Base-by-base conservation (phyloP, 2,888 invertebrate genomes). In the Aspidapion aeneum region DNA sequence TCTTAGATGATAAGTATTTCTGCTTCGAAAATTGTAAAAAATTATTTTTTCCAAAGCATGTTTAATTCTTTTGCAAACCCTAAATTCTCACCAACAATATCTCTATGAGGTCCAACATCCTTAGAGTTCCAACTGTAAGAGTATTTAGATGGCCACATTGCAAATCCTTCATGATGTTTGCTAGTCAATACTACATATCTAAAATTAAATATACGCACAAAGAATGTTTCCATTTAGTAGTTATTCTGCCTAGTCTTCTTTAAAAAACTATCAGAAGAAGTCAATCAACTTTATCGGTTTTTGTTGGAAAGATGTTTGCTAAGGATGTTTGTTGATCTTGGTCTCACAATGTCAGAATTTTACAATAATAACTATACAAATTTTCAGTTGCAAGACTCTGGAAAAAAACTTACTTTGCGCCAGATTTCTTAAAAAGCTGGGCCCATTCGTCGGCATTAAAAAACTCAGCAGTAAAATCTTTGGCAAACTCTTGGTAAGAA, bases 401-500 rank as follows among this genome's bases (percentile, higher is more conserved):
- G 52, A 52, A 52, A 73, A 17, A 21, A 18, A 74, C 77, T 79
- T 81, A 94, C 90, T 88, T 93, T 55, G 96, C 98, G 57, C 97
- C 97, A 52, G 97, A 88, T 65, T 87, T 86, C 59, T 85, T 78
- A 73, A 98, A 93, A 12, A 97, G 81, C 60, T 89, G 81, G 0
- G 93, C 93, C 95, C 97, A 98, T 72, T 89, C 81, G 0, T 85
- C 81, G 0, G 96, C 88, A 76, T 96, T 86, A 74, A 90, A 98
- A 74, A 96, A 90, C 78, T 96, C 94, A 0, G 95, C 93, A 1
- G 89, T 94, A 72, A 98, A 96, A 74, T 91, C 86, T 18, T 85
- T 85, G 0, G 90, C 97, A 81, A 98, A 97, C 64, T 97, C 94
- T 74, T 94, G 94, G 79, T 98, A 98, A 0, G 91, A 89, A 74